Evolutionary conservation across 2,797 vertebrate genomes (phyloP).

Genomic region (Hydrolagus colliei): DNA sequence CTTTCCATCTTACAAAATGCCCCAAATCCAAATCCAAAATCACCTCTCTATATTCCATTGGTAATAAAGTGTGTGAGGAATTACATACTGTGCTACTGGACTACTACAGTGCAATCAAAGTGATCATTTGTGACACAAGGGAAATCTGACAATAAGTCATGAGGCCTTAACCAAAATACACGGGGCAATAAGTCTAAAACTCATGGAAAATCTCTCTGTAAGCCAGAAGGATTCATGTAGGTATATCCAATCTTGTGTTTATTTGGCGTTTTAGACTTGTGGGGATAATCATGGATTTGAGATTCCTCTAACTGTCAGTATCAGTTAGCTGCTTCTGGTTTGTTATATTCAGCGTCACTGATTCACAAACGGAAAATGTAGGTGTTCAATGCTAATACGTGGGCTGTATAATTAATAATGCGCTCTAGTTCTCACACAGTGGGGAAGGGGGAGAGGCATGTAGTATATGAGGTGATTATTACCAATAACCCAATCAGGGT

Average conservation of each 20-base stretch:
- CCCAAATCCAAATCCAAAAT: no score
- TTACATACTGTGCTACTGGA: background rate
- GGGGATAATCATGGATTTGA: background rate
- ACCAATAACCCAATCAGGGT: background rate
- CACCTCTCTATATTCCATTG: no score
- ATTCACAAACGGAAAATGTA: background rate
- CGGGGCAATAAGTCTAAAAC: background rate
- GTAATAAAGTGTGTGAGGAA: no score
- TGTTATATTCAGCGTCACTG: background rate
- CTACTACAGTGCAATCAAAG: background rate
- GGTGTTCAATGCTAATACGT: background rate
- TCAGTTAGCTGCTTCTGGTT: background rate
- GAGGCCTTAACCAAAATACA: background rate
- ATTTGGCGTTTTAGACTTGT: background rate
- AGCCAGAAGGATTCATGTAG: background rate
- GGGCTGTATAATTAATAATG: background rate
- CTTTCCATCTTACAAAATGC: no score
- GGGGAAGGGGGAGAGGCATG: no score
- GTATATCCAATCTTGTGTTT: background rate
- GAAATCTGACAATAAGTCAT: background rate
- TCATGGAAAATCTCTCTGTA: background rate
- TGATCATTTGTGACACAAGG: background rate
- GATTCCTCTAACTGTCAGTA: background rate
- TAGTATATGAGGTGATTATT: background rate
- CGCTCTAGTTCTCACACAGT: background rate